Percentiles rank a stretch among this genome's conserved stretches.
These are phyloP conservation scores for Myiotriccus ornatus DNA, from an alignment of 2,797 vertebrate species.

Conservation along the genomic window DNA sequence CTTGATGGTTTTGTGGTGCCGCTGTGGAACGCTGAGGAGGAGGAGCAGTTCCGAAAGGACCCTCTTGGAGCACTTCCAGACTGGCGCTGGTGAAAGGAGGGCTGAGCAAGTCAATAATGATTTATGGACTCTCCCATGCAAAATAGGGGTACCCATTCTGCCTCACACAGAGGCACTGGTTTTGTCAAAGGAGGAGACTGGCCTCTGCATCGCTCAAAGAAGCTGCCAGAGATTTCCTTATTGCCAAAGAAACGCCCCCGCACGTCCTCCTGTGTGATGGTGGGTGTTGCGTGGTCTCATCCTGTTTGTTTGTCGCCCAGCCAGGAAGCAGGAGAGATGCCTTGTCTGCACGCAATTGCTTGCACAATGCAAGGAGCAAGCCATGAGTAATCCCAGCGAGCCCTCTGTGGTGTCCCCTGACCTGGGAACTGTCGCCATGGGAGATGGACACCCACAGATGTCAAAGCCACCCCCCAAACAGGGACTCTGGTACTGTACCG, in stretches of 20 bases:
- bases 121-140: neutral
- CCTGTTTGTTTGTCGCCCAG: neutral
- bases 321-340: neutral
- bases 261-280: neutral
- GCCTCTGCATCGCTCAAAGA: fast-evolving
- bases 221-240: neutral
- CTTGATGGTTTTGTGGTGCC: neutral
- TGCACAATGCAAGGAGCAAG: neutral
- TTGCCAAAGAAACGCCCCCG: neutral
- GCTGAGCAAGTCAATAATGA: neutral
- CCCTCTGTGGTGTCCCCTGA: neutral
- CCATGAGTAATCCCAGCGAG: fast-evolving
- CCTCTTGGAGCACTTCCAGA: neutral
- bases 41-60: neutral
- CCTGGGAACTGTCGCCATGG: neutral
- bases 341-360: neutral
- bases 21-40: neutral
- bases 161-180: fast-evolving
- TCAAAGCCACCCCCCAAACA: neutral
- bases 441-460: neutral
- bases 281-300: neutral
- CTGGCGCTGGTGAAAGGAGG: neutral
- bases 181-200: neutral
- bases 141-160: neutral
- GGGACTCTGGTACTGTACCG: fast-evolving